A percentile compares a stretch with the other conserved stretches of the same genome.
These are phyloP conservation scores for Chiroxiphia lanceolata DNA, from an alignment of 2,797 vertebrate genomes.

Conservation along the genomic window DNA sequence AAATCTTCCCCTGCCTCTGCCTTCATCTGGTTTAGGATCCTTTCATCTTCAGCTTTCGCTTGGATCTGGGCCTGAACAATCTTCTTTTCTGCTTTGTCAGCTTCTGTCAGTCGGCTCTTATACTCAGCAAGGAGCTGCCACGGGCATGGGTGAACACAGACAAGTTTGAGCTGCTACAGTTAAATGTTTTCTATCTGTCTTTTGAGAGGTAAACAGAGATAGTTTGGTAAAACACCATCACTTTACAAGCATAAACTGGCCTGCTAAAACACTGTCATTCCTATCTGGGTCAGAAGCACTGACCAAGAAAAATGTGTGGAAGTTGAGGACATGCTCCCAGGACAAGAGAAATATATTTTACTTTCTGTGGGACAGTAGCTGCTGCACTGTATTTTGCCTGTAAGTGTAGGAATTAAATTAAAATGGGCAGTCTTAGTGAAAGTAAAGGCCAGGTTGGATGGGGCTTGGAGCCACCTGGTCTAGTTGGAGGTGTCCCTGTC, in stretches of 20 bases:
- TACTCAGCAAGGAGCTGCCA: slow-evolving; percentile 79
- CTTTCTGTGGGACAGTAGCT: not conserved
- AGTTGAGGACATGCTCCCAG: not conserved
- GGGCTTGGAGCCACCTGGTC: not conserved
- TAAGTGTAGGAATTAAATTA: not conserved
- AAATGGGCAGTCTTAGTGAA: not conserved
- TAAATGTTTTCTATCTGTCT: not conserved
- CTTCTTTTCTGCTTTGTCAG: slow-evolving; percentile 82
- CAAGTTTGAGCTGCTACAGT: not conserved
- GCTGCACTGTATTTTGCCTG: not conserved
- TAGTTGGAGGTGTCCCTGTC: not conserved
- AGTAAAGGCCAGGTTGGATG: not conserved
- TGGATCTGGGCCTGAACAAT: slow-evolving; percentile 81
- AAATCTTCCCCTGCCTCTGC: slow-evolving; percentile 43
- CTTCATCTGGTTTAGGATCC: slow-evolving; percentile 48
- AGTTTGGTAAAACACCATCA: not conserved
- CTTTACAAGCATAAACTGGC: not conserved
- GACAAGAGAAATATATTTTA: not conserved
- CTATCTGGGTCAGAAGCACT: not conserved
- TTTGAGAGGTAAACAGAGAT: not conserved
- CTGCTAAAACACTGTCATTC: not conserved
- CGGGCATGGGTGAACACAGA: not conserved
- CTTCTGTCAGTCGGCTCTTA: slow-evolving; percentile 68
- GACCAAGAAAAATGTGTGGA: not conserved
- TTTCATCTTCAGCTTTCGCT: slow-evolving; percentile 77